These are phyloP conservation scores for Pteronotus mesoamericanus DNA, from an alignment of 2,797 vertebrate genomes.

Conservation along the genomic window DNA sequence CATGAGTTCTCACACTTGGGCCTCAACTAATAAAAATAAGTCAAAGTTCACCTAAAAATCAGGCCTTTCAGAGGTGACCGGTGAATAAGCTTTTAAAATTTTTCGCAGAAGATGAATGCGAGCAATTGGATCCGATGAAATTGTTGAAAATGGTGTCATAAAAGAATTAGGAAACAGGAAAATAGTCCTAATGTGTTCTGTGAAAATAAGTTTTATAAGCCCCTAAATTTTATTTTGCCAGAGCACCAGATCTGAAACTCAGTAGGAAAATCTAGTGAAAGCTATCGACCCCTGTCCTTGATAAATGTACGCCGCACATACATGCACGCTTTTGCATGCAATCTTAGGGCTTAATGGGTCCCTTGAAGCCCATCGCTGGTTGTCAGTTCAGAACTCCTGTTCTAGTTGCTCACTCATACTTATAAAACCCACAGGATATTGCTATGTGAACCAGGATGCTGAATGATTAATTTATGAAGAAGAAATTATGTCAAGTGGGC, in stretches of 20 bases:
- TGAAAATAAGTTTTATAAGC: neutral
- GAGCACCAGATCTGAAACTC: neutral
- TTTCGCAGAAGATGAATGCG: neutral
- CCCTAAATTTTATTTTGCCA: neutral
- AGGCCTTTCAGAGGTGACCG: neutral
- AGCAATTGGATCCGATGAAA: neutral
- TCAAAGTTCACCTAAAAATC: neutral
- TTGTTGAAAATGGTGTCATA: neutral
- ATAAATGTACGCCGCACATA: neutral
- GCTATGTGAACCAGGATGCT: slow-evolving; percentile 21
- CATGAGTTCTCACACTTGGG: neutral
- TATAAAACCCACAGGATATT: neutral
- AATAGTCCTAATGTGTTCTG: neutral
- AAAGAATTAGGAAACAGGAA: neutral
- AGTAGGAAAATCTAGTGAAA: neutral
- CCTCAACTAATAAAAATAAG: neutral
- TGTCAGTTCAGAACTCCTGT: slow-evolving; percentile 29
- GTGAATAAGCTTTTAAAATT: neutral
- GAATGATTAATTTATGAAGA: slow-evolving; percentile 67
- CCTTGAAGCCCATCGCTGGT: neutral
- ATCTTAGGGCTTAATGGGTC: neutral
- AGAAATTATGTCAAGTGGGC: slow-evolving; percentile 26
- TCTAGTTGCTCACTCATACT: neutral
- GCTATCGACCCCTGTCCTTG: neutral
- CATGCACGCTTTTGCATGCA: neutral